Percentiles rank a stretch among this genome's conserved stretches.
phyloP scores from a whole-genome alignment of 2,797 vertebrate genomes.

The Myotis vivesi region DNA sequence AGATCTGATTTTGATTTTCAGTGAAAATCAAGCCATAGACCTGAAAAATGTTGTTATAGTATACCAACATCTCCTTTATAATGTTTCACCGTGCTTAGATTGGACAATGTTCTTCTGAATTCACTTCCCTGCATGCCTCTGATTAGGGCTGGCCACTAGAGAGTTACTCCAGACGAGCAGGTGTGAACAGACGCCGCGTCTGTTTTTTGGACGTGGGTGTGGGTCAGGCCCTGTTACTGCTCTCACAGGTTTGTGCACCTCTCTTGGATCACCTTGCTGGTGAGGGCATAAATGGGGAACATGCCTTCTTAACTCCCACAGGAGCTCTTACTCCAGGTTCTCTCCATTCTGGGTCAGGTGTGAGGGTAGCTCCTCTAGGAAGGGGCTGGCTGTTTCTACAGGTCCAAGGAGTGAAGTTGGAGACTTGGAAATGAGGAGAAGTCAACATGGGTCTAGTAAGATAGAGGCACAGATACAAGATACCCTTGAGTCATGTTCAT shows the following conservation, averaged over 20 bases:
- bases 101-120: neutral
- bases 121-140: neutral
- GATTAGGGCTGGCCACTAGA: neutral
- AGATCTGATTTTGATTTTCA: neutral
- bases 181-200: neutral
- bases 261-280: neutral
- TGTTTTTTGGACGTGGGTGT: neutral
- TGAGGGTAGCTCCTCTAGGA: neutral
- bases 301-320: fast-evolving
- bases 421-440: neutral
- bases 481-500: neutral
- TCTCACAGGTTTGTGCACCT: neutral
- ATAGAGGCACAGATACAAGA: neutral
- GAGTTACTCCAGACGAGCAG: neutral
- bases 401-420: neutral
- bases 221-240: neutral
- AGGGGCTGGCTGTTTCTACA: neutral
- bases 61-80: neutral
- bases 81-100: neutral
- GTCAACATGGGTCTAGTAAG: neutral
- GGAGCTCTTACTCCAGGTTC: neutral
- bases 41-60: neutral
- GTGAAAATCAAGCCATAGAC: neutral
- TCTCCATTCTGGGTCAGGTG: neutral
- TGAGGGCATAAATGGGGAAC: neutral